These are phyloP conservation scores for Amphibalanus amphitrite DNA, from an alignment of 1,140 invertebrate genomes.

Conservation along the genomic window DNA sequence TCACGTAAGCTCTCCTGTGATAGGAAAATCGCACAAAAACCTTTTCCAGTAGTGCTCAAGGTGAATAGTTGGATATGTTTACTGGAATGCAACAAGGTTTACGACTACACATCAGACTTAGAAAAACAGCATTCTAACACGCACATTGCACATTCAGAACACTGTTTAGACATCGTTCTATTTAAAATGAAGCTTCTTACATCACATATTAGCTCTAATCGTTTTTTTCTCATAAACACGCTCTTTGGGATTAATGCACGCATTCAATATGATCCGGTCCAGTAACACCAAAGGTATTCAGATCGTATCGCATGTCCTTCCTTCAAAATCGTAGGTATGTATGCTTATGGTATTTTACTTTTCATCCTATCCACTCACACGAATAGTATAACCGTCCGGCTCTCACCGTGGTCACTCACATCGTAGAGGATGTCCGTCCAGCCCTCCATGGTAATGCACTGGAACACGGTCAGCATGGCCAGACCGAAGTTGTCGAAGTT, in stretches of 20 bases:
- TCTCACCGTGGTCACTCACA: constrained; percentile 24
- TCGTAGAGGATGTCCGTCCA: constrained; percentile 41
- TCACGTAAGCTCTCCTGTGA: background rate
- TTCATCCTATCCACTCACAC: no score
- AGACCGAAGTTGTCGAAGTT: constrained; percentile 48
- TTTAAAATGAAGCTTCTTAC: no score
- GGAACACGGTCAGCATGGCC: constrained; percentile 46
- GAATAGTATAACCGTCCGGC: no score
- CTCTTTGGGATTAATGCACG: no score
- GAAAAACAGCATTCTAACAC: background rate
- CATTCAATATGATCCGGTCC: no score
- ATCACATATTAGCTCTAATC: no score
- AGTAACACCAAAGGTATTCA: no score
- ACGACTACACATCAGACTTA: background rate
- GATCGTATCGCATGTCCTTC: no score
- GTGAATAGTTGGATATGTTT: background rate
- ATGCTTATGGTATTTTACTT: no score
- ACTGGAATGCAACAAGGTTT: background rate
- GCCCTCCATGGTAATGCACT: constrained; percentile 46
- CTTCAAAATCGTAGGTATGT: no score
- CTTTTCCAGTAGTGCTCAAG: background rate
- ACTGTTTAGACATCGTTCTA: no score
- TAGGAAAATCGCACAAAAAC: background rate
- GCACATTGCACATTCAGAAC: background rate
- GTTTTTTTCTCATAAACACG: no score